Evolutionary conservation across 2,888 invertebrate species (phyloP).

Genomic region (Griposia aprilina): DNA sequence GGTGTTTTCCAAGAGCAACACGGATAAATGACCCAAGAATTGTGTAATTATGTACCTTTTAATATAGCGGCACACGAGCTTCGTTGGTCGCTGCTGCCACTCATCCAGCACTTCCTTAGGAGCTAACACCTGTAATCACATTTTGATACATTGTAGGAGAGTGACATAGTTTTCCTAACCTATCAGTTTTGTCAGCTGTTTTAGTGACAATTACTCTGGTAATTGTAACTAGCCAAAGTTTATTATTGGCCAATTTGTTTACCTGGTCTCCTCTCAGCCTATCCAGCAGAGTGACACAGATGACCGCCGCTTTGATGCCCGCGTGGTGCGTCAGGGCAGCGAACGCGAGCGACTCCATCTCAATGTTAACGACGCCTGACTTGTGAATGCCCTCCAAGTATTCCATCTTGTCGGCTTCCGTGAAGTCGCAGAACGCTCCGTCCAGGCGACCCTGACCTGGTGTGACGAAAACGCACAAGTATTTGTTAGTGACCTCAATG

Average conservation of each 20-base stretch:
- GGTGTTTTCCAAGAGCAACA: neutral
- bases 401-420: constrained; percentile 96
- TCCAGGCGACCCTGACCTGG: constrained; percentile 98
- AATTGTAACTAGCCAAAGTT: neutral
- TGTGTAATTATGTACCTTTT: constrained; percentile 88
- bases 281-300: constrained; percentile 98
- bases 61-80: constrained; percentile 95
- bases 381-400: constrained; percentile 94
- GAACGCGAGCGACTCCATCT: constrained; percentile 99
- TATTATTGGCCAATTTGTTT: constrained; percentile 52
- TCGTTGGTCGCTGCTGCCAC: constrained; percentile 97
- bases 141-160: neutral
- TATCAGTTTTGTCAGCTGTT: neutral
- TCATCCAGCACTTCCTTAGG: constrained; percentile 97
- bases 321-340: constrained; percentile 98
- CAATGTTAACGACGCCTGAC: constrained; percentile 97
- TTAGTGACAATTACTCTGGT: neutral
- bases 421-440: constrained; percentile 99
- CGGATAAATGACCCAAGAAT: neutral
- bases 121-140: constrained; percentile 93
- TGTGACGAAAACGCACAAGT: constrained; percentile 15
- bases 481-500: constrained; percentile 32
- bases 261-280: constrained; percentile 98
- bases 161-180: neutral
- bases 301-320: constrained; percentile 97